Evolutionary conservation across 2,888 invertebrate species (phyloP), one percentile per base, ranked within the genome.

Genomic region (Chalcosyrphus nemorum): DNA sequence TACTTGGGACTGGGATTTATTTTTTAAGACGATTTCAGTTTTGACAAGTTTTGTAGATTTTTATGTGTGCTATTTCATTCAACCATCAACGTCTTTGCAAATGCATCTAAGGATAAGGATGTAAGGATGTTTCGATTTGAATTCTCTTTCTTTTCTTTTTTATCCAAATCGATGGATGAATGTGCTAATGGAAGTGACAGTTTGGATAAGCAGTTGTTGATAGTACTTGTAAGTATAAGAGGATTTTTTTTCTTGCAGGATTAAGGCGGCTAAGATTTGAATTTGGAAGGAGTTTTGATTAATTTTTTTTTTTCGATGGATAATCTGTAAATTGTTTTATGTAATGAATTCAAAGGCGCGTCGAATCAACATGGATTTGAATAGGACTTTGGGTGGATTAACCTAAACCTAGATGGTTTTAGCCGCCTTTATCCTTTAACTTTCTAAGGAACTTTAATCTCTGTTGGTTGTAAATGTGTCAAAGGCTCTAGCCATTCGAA

Each of bases 11-110:
- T 19, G 29, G n/a, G 21, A 71, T 65, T 72, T 74, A 50, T 41
- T 54, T 63, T n/a, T 61, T 72, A 80, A 80, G 66, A 43, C 45
- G 54, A 66, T 72, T 72, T 66, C 19, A 43, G 29, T 57, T 80
- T 80, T 78, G 47, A 27, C 41, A 80, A 57, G 15, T n/a, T 65
- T 59, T 43, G 41, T 32, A 72, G 65, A 71, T 59, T 80, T 66
- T 52, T 71, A 27, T 45, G 38, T 45, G 45, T 32, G 17, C 17
- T 2, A 50, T 59, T 59, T 21, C 47, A 47, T 50, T 43, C n/a
- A n/a, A 19, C 52, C 61, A 61, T 72, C 61, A 29, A 11, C 52
- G 43, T 63, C 54, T 9, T 61, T 35, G 15, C 29, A 24, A 72
- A 74, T 74, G 63, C 63, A 63, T 54, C 43, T 32, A 21, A n/a